phyloP scores from a whole-genome alignment of 2,888 invertebrate species.

The Tipula confusa region DNA sequence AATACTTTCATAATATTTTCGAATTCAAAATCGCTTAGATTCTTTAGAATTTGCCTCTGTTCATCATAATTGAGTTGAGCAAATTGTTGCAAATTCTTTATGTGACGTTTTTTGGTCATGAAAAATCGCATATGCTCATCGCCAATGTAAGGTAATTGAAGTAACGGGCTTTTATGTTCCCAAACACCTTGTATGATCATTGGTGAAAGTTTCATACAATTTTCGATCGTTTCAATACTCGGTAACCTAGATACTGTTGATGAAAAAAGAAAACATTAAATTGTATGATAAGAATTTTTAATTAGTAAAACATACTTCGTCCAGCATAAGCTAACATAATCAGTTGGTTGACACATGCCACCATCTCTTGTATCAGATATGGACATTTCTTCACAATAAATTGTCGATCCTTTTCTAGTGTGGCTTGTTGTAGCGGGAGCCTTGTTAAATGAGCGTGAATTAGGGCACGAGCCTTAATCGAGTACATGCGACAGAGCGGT shows the following conservation, averaged over 20 bases:
- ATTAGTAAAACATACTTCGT: conserved; percentile 60
- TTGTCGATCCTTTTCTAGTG: conserved; percentile 78
- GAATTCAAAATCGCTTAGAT: conserved; percentile 83
- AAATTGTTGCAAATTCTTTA: conserved; percentile 85
- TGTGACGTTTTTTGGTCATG: conserved; percentile 77
- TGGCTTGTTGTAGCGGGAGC: conserved; percentile 68
- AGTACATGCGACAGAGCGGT: conserved; percentile 88
- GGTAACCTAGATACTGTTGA: conserved; percentile 72
- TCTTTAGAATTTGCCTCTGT: conserved; percentile 74
- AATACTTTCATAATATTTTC: conserved; percentile 90
- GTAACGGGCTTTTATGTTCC: conserved; percentile 89
- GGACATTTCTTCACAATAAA: conserved; percentile 87
- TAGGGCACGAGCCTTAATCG: conserved; percentile 86
- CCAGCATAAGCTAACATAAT: conserved; percentile 87
- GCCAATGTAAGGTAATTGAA: conserved; percentile 89
- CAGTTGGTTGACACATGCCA: conserved; percentile 90
- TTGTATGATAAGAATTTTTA: conserved; percentile 32
- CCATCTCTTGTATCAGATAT: conserved; percentile 95
- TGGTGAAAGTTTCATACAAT: conserved; percentile 94
- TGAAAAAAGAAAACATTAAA: conserved; percentile 33
- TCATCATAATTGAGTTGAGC: conserved; percentile 88
- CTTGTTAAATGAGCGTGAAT: conserved; percentile 95
- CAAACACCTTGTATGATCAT: conserved; percentile 97
- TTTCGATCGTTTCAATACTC: conserved; percentile 91
- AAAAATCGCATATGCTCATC: conserved; percentile 88